These are phyloP conservation scores for Sinhomidia bicolor DNA, from an alignment of 2,888 invertebrate genomes.

Conservation along the genomic window DNA sequence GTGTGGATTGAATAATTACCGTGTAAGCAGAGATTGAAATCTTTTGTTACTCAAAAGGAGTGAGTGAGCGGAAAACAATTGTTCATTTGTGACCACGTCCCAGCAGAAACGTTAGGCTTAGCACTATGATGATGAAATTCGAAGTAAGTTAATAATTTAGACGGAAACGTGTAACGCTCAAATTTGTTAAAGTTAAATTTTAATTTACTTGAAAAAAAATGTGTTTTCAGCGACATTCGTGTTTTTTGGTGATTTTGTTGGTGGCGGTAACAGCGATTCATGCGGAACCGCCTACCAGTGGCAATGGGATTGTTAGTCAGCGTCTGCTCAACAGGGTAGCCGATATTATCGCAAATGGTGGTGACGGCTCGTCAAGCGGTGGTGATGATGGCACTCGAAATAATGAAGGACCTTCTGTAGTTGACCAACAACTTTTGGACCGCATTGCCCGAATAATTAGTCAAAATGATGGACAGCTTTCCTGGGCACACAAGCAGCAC, in stretches of 20 bases:
- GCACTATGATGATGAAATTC: slow-evolving; percentile 47
- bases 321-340: slow-evolving; percentile 70
- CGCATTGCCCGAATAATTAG: slow-evolving; percentile 72
- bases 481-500: slow-evolving; percentile 26
- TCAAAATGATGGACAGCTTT: slow-evolving; percentile 67
- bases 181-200: too few relatives aligned
- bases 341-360: slow-evolving; percentile 67
- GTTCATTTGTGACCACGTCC: too few relatives aligned
- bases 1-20: slow-evolving; percentile 26
- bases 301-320: slow-evolving; percentile 63
- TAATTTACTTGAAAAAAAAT: too few relatives aligned
- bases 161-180: too few relatives aligned
- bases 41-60: slow-evolving; percentile 12
- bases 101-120: slow-evolving; percentile 23
- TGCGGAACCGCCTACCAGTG: slow-evolving; percentile 51
- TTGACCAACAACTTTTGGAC: slow-evolving; percentile 69
- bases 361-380: slow-evolving; percentile 55
- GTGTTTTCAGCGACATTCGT: background rate
- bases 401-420: slow-evolving; percentile 61
- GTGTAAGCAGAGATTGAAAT: slow-evolving; percentile 14
- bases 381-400: slow-evolving; percentile 40
- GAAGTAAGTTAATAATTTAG: background rate
- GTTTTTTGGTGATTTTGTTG: background rate
- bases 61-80: background rate
- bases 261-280: too few relatives aligned